Evolutionary conservation across 1,140 invertebrate species (phyloP).

Genomic region (Pogonomyrmex barbatus): DNA sequence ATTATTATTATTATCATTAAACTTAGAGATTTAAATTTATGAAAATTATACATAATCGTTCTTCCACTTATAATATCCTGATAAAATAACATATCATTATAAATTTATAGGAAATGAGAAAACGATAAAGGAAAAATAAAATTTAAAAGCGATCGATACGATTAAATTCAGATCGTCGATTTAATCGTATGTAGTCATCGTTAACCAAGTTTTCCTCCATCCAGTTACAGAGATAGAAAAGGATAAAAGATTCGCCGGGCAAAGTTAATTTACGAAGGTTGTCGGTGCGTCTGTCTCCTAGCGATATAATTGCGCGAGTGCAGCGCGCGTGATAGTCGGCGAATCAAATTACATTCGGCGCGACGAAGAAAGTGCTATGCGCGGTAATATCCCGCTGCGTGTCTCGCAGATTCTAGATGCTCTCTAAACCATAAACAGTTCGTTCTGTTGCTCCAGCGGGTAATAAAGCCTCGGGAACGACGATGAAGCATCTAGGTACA

Average conservation of each 20-base stretch:
- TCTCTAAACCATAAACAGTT: constrained; percentile 33
- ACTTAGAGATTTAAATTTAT: not conserved
- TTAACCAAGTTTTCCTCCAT: not conserved
- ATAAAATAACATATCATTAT: not conserved
- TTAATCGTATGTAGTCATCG: not conserved
- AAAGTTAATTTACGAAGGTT: constrained; percentile 45
- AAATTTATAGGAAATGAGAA: not conserved
- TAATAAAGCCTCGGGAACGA: constrained; percentile 22
- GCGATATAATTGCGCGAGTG: constrained; percentile 32
- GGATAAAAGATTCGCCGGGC: not conserved
- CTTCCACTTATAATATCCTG: not conserved
- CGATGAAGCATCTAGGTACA: constrained; percentile 36
- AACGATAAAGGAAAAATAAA: not conserved
- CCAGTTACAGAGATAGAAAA: not conserved
- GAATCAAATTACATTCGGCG: constrained; percentile 46
- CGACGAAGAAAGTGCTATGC: not conserved
- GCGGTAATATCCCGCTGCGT: constrained; percentile 27
- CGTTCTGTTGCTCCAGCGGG: constrained; percentile 3
- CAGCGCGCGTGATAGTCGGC: constrained; percentile 17
- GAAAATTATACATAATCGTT: not conserved
- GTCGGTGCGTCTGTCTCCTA: constrained; percentile 23
- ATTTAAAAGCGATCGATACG: not conserved
- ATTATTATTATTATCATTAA: not conserved
- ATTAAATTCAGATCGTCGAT: not conserved
- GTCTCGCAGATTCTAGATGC: constrained; percentile 50